Percentiles rank a stretch among this genome's conserved stretches.
phyloP scores from a whole-genome alignment of 2,797 vertebrate genomes.

The Eulemur coronatus region DNA sequence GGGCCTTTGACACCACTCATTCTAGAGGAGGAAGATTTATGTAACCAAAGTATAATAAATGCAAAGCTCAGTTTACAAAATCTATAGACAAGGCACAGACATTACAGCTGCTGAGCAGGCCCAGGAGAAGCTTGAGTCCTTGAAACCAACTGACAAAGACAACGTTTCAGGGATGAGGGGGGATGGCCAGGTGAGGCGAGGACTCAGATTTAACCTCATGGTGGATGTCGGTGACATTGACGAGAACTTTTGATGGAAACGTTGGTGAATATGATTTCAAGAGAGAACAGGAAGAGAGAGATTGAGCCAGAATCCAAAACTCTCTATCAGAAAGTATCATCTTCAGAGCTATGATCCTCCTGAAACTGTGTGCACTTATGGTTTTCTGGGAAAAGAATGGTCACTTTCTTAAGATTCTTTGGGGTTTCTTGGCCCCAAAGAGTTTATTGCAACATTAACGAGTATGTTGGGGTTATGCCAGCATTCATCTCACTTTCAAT shows the following conservation, averaged over 20 bases:
- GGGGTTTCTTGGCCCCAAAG: background rate
- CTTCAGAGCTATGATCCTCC: background rate
- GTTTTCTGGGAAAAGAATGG: background rate
- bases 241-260: background rate
- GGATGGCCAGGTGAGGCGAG: fast-evolving
- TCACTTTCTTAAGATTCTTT: background rate
- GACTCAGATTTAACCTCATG: background rate
- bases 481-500: background rate
- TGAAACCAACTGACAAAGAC: background rate
- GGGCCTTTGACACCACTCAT: background rate
- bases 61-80: background rate
- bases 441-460: fast-evolving
- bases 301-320: background rate
- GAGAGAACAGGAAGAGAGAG: background rate
- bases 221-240: fast-evolving
- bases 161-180: background rate
- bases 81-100: background rate
- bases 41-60: background rate
- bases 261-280: background rate
- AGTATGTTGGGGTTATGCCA: fast-evolving
- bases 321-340: background rate
- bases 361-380: background rate
- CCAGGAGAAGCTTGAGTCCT: background rate
- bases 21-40: background rate
- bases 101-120: background rate